phyloP scores from a whole-genome alignment of 2,797 vertebrate genomes.

The Nyctalus aviator region DNA sequence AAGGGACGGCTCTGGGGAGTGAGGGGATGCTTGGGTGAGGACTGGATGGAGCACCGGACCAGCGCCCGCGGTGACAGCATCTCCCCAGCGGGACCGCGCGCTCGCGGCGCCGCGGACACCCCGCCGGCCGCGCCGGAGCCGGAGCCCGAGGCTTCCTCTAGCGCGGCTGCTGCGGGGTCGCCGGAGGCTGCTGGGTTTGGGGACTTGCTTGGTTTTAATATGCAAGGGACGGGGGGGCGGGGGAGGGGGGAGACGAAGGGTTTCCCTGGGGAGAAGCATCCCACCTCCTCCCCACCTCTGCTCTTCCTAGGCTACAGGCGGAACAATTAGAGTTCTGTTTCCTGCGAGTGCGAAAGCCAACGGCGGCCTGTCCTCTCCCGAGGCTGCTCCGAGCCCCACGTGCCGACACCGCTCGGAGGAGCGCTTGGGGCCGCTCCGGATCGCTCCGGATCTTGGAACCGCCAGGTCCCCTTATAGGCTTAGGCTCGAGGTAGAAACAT shows the following conservation, averaged over 20 bases:
- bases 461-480: neutral
- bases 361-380: neutral
- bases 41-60: slow-evolving; percentile 72
- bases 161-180: neutral
- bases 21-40: slow-evolving; percentile 47
- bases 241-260: no score
- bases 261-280: neutral
- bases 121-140: neutral
- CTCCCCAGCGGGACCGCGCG: slow-evolving; percentile 61
- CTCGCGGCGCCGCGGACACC: neutral
- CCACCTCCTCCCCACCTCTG: neutral
- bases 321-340: slow-evolving; percentile 40
- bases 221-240: neutral
- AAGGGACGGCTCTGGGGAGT: slow-evolving; percentile 30
- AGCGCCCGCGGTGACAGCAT: slow-evolving; percentile 78
- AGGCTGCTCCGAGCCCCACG: neutral
- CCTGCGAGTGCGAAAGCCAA: neutral
- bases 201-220: neutral
- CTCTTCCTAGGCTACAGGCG: neutral
- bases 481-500: neutral
- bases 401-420: neutral
- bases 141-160: neutral
- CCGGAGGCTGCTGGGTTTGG: neutral
- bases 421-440: neutral
- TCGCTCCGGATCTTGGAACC: neutral